A percentile compares a stretch with the other conserved stretches of the same genome.
Evolutionary conservation across 2,888 invertebrate genomes (phyloP).

Genomic region (Drosophila maculinotata): DNA sequence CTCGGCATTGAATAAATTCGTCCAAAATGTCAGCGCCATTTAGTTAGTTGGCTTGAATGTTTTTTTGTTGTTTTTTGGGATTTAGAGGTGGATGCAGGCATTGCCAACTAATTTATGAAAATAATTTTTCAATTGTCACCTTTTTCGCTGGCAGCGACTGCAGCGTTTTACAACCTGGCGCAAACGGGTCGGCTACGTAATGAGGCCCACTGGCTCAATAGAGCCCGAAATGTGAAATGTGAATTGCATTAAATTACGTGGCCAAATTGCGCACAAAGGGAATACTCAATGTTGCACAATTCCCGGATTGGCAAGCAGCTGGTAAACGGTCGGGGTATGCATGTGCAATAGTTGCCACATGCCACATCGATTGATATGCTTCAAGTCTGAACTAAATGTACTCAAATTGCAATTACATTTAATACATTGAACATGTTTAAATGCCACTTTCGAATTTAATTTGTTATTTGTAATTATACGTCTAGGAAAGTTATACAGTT

Average conservation of each 20-base stretch:
- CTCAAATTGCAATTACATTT: not conserved
- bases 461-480: too few relatives aligned
- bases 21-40: slow-evolving; percentile 27
- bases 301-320: slow-evolving; percentile 4
- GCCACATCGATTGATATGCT: slow-evolving; percentile 5
- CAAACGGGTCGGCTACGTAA: slow-evolving; percentile 26
- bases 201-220: slow-evolving; percentile 3
- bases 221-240: slow-evolving; percentile 19
- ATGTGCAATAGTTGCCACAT: slow-evolving; percentile 7
- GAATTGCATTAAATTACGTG: slow-evolving; percentile 39
- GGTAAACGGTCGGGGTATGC: slow-evolving; percentile 6
- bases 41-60: slow-evolving; percentile 1
- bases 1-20: slow-evolving; percentile 38
- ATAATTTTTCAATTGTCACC: slow-evolving; percentile 44
- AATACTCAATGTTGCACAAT: slow-evolving; percentile 19
- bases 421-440: not conserved
- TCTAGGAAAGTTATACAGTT: too few relatives aligned
- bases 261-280: slow-evolving; percentile 25
- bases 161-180: not conserved
- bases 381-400: not conserved
- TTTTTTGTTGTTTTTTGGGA: not conserved
- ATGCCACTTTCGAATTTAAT: too few relatives aligned
- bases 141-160: slow-evolving; percentile 8
- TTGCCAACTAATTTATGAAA: slow-evolving; percentile 41
- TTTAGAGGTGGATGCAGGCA: not conserved